phyloP scores from a whole-genome alignment of 2,797 vertebrate species.

The Acridotheres tristis region DNA sequence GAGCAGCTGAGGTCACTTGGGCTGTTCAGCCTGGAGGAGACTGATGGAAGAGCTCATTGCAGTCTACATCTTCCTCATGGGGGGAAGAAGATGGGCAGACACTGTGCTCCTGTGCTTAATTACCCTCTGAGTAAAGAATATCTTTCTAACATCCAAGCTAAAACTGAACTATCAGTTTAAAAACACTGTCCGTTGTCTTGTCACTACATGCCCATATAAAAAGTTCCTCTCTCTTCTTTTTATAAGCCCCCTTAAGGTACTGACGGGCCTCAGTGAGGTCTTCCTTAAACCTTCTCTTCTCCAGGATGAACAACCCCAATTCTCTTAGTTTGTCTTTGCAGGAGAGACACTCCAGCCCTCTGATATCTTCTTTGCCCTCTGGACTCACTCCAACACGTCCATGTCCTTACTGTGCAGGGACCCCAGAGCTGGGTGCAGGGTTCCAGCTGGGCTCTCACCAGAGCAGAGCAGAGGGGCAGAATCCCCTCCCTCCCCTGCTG shows the following conservation, averaged over 20 bases:
- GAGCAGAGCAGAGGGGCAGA: neutral
- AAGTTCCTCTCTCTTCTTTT: neutral
- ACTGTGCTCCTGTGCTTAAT: neutral
- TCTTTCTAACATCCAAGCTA: neutral
- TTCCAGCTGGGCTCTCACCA: neutral
- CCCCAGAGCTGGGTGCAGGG: neutral
- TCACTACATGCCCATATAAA: neutral
- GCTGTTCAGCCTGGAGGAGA: neutral
- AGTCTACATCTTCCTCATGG: neutral
- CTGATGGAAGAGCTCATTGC: neutral
- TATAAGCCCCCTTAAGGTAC: neutral
- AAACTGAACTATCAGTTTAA: neutral
- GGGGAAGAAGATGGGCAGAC: neutral
- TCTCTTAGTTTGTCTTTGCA: neutral
- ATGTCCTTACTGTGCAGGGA: too few species aligned
- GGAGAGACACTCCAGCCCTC: neutral
- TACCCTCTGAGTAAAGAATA: neutral
- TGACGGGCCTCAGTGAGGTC: neutral
- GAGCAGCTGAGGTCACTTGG: neutral
- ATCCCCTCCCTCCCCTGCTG: neutral
- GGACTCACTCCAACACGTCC: accelerated
- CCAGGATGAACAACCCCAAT: neutral
- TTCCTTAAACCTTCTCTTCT: neutral
- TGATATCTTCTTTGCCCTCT: neutral
- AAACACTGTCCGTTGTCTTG: neutral